These are phyloP conservation scores for Phrynosoma platyrhinos DNA, from an alignment of 2,113 vertebrate genomes.

Conservation along the genomic window DNA sequence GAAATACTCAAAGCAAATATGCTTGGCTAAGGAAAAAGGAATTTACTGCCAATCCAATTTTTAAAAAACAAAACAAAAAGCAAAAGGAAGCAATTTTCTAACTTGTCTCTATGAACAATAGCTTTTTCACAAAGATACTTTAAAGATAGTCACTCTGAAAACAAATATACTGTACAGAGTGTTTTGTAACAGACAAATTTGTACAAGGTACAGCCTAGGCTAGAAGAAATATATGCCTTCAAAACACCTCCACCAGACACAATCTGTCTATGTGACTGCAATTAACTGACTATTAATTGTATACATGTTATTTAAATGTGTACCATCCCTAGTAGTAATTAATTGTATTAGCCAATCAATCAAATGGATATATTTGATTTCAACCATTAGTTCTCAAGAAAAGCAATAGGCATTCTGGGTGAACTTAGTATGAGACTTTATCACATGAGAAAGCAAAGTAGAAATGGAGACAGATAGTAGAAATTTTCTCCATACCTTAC, in stretches of 20 bases:
- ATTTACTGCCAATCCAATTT: slow-evolving; percentile 52
- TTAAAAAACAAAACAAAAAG: slow-evolving; percentile 27
- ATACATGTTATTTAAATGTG: no score
- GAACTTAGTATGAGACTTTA: no score
- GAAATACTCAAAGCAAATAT: slow-evolving; percentile 61
- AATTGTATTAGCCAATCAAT: neutral
- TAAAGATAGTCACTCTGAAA: slow-evolving; percentile 34
- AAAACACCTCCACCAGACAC: neutral
- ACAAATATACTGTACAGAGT: neutral
- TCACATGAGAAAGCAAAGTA: no score
- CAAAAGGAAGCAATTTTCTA: slow-evolving; percentile 46
- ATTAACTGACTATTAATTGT: neutral
- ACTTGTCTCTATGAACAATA: slow-evolving; percentile 32
- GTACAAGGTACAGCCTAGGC: neutral
- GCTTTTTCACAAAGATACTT: slow-evolving; percentile 30
- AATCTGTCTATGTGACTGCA: neutral
- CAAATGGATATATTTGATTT: neutral
- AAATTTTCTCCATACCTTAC: no score
- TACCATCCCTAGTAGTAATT: no score
- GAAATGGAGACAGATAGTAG: no score
- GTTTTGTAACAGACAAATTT: neutral
- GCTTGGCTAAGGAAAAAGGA: slow-evolving; percentile 64
- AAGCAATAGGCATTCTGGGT: neutral
- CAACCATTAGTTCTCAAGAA: neutral
- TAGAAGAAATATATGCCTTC: neutral